Evolutionary conservation across 2,113 vertebrate species (phyloP).

Genomic region (Sebastes schlegelii): DNA sequence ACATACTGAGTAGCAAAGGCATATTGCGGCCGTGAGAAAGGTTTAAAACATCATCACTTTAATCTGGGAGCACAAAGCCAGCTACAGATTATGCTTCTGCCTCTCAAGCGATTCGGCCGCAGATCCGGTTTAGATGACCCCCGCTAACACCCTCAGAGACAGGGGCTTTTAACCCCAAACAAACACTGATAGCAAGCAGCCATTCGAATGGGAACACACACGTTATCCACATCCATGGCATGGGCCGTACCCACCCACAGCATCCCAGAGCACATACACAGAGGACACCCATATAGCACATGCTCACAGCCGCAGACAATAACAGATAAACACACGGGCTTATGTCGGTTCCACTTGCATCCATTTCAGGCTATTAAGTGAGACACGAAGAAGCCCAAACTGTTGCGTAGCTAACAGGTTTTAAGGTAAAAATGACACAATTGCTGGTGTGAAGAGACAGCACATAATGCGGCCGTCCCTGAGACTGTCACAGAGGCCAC

Average conservation of each 20-base stretch:
- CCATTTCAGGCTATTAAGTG: conserved; percentile 59
- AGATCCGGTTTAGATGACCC: conserved; percentile 82
- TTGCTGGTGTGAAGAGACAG: conserved; percentile 36
- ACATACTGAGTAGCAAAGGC: conserved; percentile 62
- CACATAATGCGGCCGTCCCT: conserved; percentile 25
- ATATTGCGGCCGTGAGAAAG: conserved; percentile 81
- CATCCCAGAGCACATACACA: conserved; percentile 33
- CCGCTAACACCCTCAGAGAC: conserved; percentile 74
- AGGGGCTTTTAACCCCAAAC: conserved; percentile 77
- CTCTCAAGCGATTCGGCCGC: conserved; percentile 77
- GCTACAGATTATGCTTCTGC: conserved; percentile 79
- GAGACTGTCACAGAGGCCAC: conserved; percentile 36
- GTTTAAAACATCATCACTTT: conserved; percentile 82
- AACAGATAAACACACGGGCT: conserved; percentile 61
- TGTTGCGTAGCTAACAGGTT: conserved; percentile 67
- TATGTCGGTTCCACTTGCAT: conserved; percentile 69
- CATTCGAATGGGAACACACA: conserved; percentile 63
- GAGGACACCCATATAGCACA: conserved; percentile 33
- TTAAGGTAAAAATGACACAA: conserved; percentile 61
- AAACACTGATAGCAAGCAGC: conserved; percentile 66
- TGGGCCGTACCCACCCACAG: conserved; percentile 37
- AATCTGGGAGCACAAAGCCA: conserved; percentile 82
- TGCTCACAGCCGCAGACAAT: conserved; percentile 49
- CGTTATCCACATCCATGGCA: conserved; percentile 50
- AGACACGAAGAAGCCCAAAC: conserved; percentile 58